phyloP scores from a whole-genome alignment of 2,797 vertebrate species.

The Danionella dracula region DNA sequence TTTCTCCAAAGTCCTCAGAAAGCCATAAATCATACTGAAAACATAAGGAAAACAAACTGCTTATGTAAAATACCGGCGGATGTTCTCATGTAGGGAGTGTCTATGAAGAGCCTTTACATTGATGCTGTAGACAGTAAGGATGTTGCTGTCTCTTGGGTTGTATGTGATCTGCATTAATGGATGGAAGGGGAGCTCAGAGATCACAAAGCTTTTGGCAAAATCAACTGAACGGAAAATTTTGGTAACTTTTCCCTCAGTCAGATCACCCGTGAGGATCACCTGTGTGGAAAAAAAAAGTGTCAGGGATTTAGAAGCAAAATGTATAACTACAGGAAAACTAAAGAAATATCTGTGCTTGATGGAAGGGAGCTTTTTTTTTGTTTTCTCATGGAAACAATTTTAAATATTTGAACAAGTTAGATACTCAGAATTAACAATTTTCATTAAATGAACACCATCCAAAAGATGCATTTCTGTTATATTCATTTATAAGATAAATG shows the following conservation, averaged over 20 bases:
- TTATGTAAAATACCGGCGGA: background rate
- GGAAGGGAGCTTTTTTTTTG: no score
- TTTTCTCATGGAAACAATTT: no score
- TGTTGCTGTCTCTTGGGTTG: constrained; percentile 69
- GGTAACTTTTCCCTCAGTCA: constrained; percentile 71
- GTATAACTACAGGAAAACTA: no score
- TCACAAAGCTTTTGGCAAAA: constrained; percentile 78
- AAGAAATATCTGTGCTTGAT: no score
- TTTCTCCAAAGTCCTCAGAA: constrained; percentile 80
- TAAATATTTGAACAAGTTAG: no score
- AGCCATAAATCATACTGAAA: constrained; percentile 86
- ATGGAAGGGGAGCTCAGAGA: constrained; percentile 78
- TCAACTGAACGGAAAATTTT: constrained; percentile 82
- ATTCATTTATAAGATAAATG: no score
- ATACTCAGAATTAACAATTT: no score
- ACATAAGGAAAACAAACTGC: background rate
- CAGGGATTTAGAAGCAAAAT: no score
- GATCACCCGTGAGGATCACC: constrained; percentile 87
- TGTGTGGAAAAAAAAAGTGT: constrained; percentile 53
- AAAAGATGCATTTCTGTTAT: no score
- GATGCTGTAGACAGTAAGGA: constrained; percentile 76
- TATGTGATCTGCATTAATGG: constrained; percentile 81
- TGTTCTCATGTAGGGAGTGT: no score
- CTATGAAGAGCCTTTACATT: constrained; percentile 58
- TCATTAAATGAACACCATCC: no score